Evolutionary conservation across 1,140 invertebrate species (phyloP).

Genomic region (Belonocnema kinseyi): DNA sequence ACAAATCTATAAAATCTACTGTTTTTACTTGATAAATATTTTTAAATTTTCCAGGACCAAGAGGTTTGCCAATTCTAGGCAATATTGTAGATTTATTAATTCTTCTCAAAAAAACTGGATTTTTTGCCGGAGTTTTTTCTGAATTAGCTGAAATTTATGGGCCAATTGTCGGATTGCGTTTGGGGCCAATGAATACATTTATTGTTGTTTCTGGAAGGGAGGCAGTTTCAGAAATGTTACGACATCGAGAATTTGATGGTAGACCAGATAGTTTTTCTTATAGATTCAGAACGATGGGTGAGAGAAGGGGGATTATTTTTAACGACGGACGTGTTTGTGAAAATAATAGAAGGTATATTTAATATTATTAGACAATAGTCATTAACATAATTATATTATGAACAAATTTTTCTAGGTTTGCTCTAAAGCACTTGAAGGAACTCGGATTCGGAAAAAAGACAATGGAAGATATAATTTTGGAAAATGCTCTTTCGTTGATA

Average conservation of each 20-base stretch:
- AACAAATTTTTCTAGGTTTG: slow-evolving; percentile 67
- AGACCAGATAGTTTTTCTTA: slow-evolving; percentile 64
- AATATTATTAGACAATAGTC: neutral
- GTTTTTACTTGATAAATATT: neutral
- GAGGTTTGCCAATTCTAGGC: slow-evolving; percentile 66
- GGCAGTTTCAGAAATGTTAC: slow-evolving; percentile 65
- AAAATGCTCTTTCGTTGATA: slow-evolving; percentile 66
- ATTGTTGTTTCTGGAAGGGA: slow-evolving; percentile 67
- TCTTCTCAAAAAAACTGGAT: slow-evolving; percentile 61
- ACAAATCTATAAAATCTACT: neutral
- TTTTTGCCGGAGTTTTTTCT: slow-evolving; percentile 57
- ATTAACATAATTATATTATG: neutral
- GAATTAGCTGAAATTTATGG: slow-evolving; percentile 66
- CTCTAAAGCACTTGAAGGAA: slow-evolving; percentile 75
- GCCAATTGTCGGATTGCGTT: slow-evolving; percentile 60
- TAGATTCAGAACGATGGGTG: slow-evolving; percentile 58
- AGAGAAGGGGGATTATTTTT: slow-evolving; percentile 65
- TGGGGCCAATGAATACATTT: slow-evolving; percentile 59
- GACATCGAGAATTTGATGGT: slow-evolving; percentile 66
- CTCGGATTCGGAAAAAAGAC: slow-evolving; percentile 76
- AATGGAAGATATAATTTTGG: slow-evolving; percentile 75
- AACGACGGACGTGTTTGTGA: slow-evolving; percentile 68
- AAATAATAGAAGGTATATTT: slow-evolving; percentile 67
- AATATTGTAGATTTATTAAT: slow-evolving; percentile 63
- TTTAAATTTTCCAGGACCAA: slow-evolving; percentile 57